These are phyloP conservation scores for Amblyornis subalaris DNA, from an alignment of 2,113 vertebrate genomes.

Conservation along the genomic window DNA sequence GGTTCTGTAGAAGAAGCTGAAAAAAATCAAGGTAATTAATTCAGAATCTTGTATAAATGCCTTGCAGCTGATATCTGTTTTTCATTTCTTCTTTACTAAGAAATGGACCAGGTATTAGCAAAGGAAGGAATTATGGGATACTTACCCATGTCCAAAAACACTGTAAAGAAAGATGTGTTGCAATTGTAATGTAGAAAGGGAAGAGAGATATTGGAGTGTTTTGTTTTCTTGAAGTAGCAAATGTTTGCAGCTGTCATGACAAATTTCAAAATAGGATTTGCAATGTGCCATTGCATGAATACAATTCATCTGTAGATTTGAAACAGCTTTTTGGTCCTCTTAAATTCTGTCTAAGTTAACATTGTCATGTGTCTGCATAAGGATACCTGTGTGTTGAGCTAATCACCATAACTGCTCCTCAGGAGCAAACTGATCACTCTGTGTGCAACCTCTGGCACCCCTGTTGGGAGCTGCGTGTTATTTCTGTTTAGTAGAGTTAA, in stretches of 20 bases:
- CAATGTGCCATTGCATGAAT: neutral
- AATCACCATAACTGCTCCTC: neutral
- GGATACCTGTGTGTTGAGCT: neutral
- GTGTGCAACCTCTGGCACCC: neutral
- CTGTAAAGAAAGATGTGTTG: neutral
- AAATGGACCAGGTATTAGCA: neutral
- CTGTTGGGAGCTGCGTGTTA: neutral
- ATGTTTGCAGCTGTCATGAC: neutral
- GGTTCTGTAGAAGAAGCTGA: constrained; percentile 96
- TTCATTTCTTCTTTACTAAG: neutral
- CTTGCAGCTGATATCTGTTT: neutral
- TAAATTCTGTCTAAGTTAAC: neutral
- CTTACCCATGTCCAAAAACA: neutral
- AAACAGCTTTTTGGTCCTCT: neutral
- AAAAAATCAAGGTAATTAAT: constrained; percentile 91
- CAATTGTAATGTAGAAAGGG: neutral
- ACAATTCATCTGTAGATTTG: neutral
- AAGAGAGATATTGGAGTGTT: neutral
- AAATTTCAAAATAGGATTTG: neutral
- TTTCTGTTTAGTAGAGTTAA: constrained; percentile 2
- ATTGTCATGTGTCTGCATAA: neutral
- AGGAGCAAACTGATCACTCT: neutral
- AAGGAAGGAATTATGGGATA: neutral
- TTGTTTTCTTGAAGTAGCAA: neutral
- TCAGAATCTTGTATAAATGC: neutral